Conservation (phyloP, 2,113 vertebrate species). For the Nyctibius bracteatus region DNA sequence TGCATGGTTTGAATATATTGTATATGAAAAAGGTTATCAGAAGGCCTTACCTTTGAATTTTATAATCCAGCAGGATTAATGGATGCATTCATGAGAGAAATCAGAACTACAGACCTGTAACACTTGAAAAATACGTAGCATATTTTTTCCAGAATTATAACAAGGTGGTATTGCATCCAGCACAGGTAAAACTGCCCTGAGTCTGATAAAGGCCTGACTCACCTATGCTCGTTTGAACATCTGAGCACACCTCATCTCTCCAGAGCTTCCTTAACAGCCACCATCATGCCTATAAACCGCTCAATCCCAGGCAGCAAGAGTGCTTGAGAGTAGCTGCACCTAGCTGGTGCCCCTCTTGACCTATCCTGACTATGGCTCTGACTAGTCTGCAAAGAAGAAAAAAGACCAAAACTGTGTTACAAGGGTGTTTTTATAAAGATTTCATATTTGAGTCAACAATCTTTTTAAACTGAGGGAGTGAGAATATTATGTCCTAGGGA, state of each 20-base stretch:
- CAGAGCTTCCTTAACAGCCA: not conserved
- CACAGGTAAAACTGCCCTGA: not conserved
- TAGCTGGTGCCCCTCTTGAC: not conserved
- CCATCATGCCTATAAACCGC: not conserved
- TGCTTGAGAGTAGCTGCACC: not conserved
- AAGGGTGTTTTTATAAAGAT: not conserved
- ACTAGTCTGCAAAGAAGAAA: not conserved
- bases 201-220: not conserved
- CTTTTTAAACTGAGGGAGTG: not conserved
- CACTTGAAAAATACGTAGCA: rapidly evolving
- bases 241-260: not conserved
- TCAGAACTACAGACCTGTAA: not conserved
- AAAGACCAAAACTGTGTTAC: not conserved
- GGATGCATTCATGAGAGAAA: not conserved
- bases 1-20: not conserved
- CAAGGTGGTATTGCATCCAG: not conserved
- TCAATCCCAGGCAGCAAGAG: not conserved
- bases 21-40: not conserved
- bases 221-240: not conserved
- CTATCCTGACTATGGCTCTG: not conserved
- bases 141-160: not conserved
- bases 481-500: not conserved
- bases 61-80: not conserved
- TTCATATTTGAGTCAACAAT: not conserved
- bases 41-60: not conserved